Conservation (phyloP, 2,888 invertebrate species). For the Tinea semifulvella region DNA sequence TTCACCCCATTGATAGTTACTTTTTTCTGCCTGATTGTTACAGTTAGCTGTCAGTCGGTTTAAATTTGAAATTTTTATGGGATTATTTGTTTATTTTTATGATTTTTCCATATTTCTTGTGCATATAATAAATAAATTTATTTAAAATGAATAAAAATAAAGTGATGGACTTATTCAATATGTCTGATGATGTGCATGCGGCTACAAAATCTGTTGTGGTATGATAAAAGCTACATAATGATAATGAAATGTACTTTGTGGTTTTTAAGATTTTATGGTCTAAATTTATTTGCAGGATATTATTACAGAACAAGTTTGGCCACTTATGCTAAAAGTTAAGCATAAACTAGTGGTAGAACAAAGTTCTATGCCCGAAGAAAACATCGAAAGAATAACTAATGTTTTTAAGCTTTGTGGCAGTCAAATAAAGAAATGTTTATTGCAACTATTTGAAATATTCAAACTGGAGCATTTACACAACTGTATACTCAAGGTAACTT, state of each 20-base stretch:
- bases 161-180: slow-evolving; percentile 19
- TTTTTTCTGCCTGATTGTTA: no score
- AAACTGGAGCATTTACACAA: slow-evolving; percentile 37
- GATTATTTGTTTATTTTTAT: no score
- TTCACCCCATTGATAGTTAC: neutral
- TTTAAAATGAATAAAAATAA: neutral
- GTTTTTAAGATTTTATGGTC: no score
- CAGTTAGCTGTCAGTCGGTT: no score
- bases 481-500: slow-evolving; percentile 34
- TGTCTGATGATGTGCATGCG: slow-evolving; percentile 27
- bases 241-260: no score
- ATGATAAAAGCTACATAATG: no score
- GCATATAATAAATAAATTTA: no score
- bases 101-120: no score
- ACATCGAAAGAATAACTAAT: slow-evolving; percentile 31
- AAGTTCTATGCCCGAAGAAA: slow-evolving; percentile 19
- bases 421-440: slow-evolving; percentile 49
- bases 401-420: slow-evolving; percentile 44
- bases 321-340: slow-evolving; percentile 32
- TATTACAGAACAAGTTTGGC: slow-evolving; percentile 35
- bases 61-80: no score
- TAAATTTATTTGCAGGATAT: slow-evolving; percentile 31
- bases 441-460: slow-evolving; percentile 43
- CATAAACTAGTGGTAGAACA: slow-evolving; percentile 25
- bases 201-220: slow-evolving; percentile 42